phyloP scores from a whole-genome alignment of 1,140 invertebrate species.

The Hylaeus anthracinus region DNA sequence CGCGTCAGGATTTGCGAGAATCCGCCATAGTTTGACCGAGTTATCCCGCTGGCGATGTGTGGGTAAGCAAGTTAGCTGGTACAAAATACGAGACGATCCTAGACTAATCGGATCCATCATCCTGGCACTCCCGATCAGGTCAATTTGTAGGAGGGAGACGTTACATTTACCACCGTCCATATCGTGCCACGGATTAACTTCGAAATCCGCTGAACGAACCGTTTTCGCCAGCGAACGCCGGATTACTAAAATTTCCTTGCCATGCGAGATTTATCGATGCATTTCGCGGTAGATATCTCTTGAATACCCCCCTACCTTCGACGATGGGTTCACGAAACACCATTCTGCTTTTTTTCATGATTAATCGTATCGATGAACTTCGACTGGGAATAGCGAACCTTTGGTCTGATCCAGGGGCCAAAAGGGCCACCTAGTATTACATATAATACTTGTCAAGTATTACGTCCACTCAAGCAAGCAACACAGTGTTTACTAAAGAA shows the following conservation, averaged over 20 bases:
- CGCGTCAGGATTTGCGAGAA: background rate
- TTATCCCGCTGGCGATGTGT: constrained; percentile 18
- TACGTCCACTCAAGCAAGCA: too few relatives aligned
- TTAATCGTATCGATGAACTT: too few relatives aligned
- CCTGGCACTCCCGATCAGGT: constrained; percentile 39
- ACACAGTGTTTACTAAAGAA: too few relatives aligned
- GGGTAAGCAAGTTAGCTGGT: constrained; percentile 48
- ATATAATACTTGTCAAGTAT: too few relatives aligned
- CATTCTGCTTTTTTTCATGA: too few relatives aligned
- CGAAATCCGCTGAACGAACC: background rate
- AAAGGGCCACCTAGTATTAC: too few relatives aligned
- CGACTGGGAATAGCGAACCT: too few relatives aligned
- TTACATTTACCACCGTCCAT: background rate
- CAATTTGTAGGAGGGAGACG: constrained; percentile 27
- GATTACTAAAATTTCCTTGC: background rate
- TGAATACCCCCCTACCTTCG: background rate
- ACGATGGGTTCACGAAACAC: too few relatives aligned
- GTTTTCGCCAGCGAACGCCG: background rate
- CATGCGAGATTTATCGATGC: background rate
- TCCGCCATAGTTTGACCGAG: constrained; percentile 34
- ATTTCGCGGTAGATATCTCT: background rate
- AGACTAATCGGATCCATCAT: constrained; percentile 70
- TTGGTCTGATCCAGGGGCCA: too few relatives aligned
- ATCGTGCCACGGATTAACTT: background rate
- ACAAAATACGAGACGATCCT: constrained; percentile 54